Evolutionary conservation across 1,140 invertebrate species (phyloP), one percentile per base, ranked within the genome.

Genomic region (Heterodera schachtii): DNA sequence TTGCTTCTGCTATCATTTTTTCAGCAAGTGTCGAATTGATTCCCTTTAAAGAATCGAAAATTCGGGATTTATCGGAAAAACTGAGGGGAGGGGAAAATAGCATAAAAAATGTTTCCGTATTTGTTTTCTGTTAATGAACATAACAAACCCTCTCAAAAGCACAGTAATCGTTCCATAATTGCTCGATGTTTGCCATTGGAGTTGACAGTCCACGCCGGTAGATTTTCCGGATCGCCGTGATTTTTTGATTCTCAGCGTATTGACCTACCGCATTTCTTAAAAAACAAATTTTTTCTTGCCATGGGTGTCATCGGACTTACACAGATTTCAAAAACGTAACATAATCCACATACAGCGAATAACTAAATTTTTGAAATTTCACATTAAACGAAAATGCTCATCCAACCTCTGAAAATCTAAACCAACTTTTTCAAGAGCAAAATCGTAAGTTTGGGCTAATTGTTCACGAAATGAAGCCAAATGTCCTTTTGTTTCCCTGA

Each of bases 161-260:
- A 86, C 98, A 96, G 90, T 99, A 99, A 89, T 98, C 97, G 90
- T 98, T 98, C 98, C 98, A 99, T 43, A 99, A 91, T 52, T 94
- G 93, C 90, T 99, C 98, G 90, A 99, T 97, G 82, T 96, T 97
- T 47, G 96, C 93, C 93, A 99, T 98, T 0, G 98, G 98, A 83
- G 96, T 99, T 16, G 97, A 93, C 0, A 98, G 94, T 0, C 95
- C 96, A 84, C 95, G 92, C 91, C 98, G 96, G 90, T 97, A 98
- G 89, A 97, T 95, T 92, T 98, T 97, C 74, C 97, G 92, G 5
- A 98, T 95, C 21, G 97, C 97, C 73, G 95, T 97, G 73, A 98
- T 99, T 91, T 96, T 96, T 91, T 99, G 97, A 91, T 99, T 99
- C 91, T 99, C 97, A 0, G 97, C 97, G 91, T 98, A 99, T 8